Evolutionary conservation across 2,888 invertebrate species (phyloP), one percentile per base, ranked within the genome.

Genomic region (Thumatha senex): DNA sequence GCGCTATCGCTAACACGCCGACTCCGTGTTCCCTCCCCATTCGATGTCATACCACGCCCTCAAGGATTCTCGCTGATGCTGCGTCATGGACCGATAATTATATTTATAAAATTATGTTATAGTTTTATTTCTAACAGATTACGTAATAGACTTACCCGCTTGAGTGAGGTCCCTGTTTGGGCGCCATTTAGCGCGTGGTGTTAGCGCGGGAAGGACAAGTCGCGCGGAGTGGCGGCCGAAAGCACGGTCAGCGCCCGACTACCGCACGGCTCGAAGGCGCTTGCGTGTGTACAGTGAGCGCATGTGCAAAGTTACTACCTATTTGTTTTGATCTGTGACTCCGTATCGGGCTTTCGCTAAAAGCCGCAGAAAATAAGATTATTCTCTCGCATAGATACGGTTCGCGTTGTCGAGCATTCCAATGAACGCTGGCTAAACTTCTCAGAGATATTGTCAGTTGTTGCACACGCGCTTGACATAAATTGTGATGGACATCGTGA

Each of bases 141-240:
- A 74, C 70, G 60, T 69, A 73, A 72, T 57, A 51, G 47, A 86
- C 91, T 90, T 86, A 90, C 91, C 89, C 87, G 82, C 80, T 78
- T 64, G 80, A 82, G 78, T 77, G 78, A 76, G 78, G 81, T 80
- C 80, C 84, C 82, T 68, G 75, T 82, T 80, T 82, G 84, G 84
- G 89, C 88, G 90, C 89, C 89, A 89, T 90, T 82, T 79, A 82
- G 76, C 87, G 87, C 86, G 86, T 86, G 86, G 74, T 78, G 68
- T 58, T 53, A 70, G 72, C 82, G 83, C 76, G 74, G 54, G 46
- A 58, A 54, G 58, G 49, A 45, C 13, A 33, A 48, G 58, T 63
- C 61, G 78, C 76, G 74, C 74, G 70, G 70, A 61, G 61, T 63
- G 70, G 75, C 70, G 75, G 70, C 66, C 82, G 79, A 83, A 80